phyloP scores from a whole-genome alignment of 1,140 invertebrate species.

The Diprion similis region DNA sequence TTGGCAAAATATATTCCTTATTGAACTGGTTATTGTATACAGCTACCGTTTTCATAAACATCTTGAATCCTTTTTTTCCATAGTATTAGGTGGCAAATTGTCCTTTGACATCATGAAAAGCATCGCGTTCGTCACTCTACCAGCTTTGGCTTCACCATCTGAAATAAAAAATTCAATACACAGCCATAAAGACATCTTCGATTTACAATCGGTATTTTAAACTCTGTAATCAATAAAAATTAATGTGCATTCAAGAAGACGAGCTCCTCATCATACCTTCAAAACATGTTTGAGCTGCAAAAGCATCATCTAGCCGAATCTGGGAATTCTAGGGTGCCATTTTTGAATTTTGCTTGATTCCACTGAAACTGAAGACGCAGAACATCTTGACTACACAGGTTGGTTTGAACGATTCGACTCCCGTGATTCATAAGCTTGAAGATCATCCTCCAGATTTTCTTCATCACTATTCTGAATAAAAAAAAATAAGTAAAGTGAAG shows the following conservation, averaged over 20 bases:
- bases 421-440: not conserved
- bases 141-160: slow-evolving; percentile 8
- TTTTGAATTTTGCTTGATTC: not conserved
- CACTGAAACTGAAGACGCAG: not conserved
- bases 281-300: not conserved
- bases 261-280: not conserved
- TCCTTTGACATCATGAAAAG: slow-evolving; percentile 49
- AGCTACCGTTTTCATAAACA: slow-evolving; percentile 44
- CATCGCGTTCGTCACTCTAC: slow-evolving; percentile 26
- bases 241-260: not conserved
- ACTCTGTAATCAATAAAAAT: not conserved
- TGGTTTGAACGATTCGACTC: not conserved
- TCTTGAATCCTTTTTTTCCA: too few species aligned
- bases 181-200: not conserved
- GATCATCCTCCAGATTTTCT: not conserved
- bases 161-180: slow-evolving; percentile 1
- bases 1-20: not conserved
- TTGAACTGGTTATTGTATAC: slow-evolving; percentile 38
- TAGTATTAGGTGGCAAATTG: slow-evolving; percentile 48
- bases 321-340: not conserved
- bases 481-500: not conserved
- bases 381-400: not conserved
- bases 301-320: slow-evolving; percentile 2
- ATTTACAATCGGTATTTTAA: slow-evolving; percentile 3
- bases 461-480: not conserved